Base-by-base conservation (phyloP, 2,113 vertebrate genomes). In the Sterrhoptilus dennistouni region DNA sequence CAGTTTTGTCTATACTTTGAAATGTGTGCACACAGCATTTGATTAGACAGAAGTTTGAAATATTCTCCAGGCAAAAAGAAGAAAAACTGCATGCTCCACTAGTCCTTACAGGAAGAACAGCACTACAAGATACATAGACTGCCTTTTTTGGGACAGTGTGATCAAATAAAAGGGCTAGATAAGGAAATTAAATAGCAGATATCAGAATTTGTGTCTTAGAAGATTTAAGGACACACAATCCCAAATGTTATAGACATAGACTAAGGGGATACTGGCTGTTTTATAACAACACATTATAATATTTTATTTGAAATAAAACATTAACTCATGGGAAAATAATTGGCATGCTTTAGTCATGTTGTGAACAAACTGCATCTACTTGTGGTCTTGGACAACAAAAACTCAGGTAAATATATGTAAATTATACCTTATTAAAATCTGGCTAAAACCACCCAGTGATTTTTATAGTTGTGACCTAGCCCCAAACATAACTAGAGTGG, bases 321-420 rank as follows among this genome's bases (percentile, higher is more conserved):
- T 0, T 2, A 60, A 18, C 3, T 35, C 1, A 36, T 23, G 12
- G 12, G 5, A 1, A 5, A 10, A 69, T 29, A 36, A 31, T 3
- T 23, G 0, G 1, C 14, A 8, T 20, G 2, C 7, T 65, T 42
- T 60, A 47, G 8, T 31, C 4, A 25, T 14, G 6, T 45, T 72
- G 7, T 38, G 6, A 8, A 13, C 23, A 85, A 74, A 65, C 3
- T 52, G 5, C 14, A 54, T 36, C 14, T 50, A 6, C 4, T 69
- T 45, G 13, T 78, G 14, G 12, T 64, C 60, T 27, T 56, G 5
- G 13, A 22, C 2, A 65, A 64, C 3, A 3, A 78, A 69, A 87
- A 50, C 27, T 35, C 20, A 21, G 50, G 9, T 45, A 59, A 59
- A 5, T 45, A 14, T 12, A 20, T 35, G 8, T n/a, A 77, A 90